Conservation (phyloP, 2,888 invertebrate species). For the Odontocerum albicorne region DNA sequence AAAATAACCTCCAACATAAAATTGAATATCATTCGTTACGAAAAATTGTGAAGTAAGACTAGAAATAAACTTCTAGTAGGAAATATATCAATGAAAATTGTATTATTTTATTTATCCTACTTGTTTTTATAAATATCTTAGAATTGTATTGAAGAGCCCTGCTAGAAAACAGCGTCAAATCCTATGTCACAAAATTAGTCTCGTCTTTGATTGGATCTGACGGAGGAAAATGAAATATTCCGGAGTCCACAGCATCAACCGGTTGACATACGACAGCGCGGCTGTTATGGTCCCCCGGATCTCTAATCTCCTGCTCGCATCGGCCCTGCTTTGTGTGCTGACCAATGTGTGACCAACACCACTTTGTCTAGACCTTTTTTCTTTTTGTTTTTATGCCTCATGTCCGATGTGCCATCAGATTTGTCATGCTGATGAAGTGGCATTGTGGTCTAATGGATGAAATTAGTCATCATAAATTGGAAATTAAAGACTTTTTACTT, state of each 20-base stretch:
- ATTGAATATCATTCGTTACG: no score
- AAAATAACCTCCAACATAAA: no score
- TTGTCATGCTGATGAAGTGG: slow-evolving; percentile 12
- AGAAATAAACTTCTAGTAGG: no score
- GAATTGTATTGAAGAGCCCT: neutral
- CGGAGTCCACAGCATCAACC: slow-evolving; percentile 7
- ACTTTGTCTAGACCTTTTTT: slow-evolving; percentile 13
- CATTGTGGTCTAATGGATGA: slow-evolving; percentile 4
- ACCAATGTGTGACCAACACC: slow-evolving; percentile 21
- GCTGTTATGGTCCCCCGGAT: neutral
- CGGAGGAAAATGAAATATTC: slow-evolving; percentile 24
- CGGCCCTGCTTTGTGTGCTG: slow-evolving; percentile 21
- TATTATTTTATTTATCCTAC: no score
- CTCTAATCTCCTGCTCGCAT: slow-evolving; percentile 2
- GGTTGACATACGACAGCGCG: slow-evolving; percentile 31
- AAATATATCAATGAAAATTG: no score
- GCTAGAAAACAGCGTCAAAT: neutral
- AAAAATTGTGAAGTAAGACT: no score
- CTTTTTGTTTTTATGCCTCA: neutral
- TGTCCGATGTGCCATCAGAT: slow-evolving; percentile 5
- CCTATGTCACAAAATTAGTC: slow-evolving; percentile 12
- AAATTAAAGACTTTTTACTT: no score
- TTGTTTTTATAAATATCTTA: no score
- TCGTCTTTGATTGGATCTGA: slow-evolving; percentile 25
- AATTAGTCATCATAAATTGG: no score